Evolutionary conservation across 2,113 vertebrate genomes (phyloP), one percentile per base, ranked within the genome.

Genomic region (Laticauda colubrina): DNA sequence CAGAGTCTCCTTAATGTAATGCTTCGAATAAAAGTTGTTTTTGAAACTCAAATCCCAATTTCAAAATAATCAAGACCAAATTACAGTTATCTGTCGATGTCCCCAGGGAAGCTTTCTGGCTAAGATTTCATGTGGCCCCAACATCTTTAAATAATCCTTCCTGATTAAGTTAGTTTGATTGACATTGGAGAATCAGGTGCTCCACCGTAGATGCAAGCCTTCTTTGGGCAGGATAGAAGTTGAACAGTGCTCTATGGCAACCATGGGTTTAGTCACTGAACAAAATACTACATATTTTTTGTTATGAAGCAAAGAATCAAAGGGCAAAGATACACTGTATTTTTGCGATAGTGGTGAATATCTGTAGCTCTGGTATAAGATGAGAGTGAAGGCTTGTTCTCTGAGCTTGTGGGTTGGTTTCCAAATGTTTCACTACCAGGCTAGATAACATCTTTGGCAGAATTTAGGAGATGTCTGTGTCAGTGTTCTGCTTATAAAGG

Each of bases 1-100:
- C 95, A 96, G 96, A 96, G 95, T 95, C 94, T 92, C 90, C 93
- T 69, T n/a, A n/a, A 69, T 15, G 96, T 95, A 95, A 96, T 96
- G 92, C 94, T 95, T 93, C 96, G 95, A 96, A 96, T 96, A 96
- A 94, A 89, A 95, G 94, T 93, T 94, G 92, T 94, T 95, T 93
- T 92, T 96, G 96, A 94, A 96, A 96, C 90, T 34, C 12, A 69
- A 69, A 34, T 34, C 29, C 96, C 96, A 81, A 81, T 93, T 24
- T 0, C 92, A 94, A 92, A 95, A 93, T 93, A 92, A 96, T 93
- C 93, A 87, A 94, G 95, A 94, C 96, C 11, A 3, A 96, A 93
- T 91, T 0, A 0, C 86, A 93, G 93, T 51, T 93, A 39, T 95
- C 94, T 56, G 91, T 95, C 89, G 10, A 1, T 93, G 92, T 93